Conservation (phyloP, 2,113 vertebrate genomes). For the Procapra przewalskii region DNA sequence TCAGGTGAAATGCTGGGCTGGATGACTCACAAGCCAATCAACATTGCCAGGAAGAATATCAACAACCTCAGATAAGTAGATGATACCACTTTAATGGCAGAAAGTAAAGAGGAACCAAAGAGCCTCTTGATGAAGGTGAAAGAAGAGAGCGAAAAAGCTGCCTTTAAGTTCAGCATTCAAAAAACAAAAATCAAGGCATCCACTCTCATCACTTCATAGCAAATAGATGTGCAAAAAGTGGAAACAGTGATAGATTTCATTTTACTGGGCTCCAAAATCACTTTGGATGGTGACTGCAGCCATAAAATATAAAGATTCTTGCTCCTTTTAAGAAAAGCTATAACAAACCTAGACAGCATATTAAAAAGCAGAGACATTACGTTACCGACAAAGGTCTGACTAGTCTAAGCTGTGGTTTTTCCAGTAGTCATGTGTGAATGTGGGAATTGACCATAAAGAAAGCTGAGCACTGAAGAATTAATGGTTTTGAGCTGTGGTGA, state of each 20-base stretch:
- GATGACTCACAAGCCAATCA: neutral
- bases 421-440: neutral
- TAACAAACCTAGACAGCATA: neutral
- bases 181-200: neutral
- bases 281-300: neutral
- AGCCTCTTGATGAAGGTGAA: neutral
- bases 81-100: neutral
- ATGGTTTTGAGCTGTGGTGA: neutral
- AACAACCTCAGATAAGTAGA: neutral
- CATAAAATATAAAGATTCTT: neutral
- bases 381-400: neutral
- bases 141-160: neutral
- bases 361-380: neutral
- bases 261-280: neutral
- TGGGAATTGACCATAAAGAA: neutral
- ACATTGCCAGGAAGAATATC: neutral
- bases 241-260: neutral
- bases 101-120: neutral
- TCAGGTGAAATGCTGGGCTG: neutral
- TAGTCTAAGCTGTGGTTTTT: neutral
- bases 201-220: neutral
- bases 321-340: neutral
- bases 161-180: neutral
- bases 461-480: neutral
- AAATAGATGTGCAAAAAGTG: neutral